phyloP scores from a whole-genome alignment of 1,140 invertebrate species.

The Drosophila fuyamai region DNA sequence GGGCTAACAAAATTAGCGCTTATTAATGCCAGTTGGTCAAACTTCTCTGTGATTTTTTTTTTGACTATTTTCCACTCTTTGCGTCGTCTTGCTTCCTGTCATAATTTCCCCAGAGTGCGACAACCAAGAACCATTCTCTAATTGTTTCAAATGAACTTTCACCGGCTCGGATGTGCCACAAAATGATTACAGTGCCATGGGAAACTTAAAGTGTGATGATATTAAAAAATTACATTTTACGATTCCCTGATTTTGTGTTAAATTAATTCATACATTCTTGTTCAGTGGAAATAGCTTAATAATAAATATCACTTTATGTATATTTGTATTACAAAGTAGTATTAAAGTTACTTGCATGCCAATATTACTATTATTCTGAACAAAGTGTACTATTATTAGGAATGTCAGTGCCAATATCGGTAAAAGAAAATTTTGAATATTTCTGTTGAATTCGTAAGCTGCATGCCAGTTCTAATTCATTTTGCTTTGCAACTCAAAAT shows the following conservation, averaged over 20 bases:
- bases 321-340: too few species aligned
- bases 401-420: neutral
- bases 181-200: constrained; percentile 17
- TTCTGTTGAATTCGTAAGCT: constrained; percentile 1
- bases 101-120: constrained; percentile 68
- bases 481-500: constrained; percentile 39
- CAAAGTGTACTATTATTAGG: neutral
- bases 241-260: too few species aligned
- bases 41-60: constrained; percentile 53
- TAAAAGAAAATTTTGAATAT: neutral
- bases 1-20: constrained; percentile 79
- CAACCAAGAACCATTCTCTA: constrained; percentile 52
- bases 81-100: constrained; percentile 30
- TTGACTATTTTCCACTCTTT: constrained; percentile 27
- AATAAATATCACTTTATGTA: too few species aligned
- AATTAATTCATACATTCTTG: too few species aligned
- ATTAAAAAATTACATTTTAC: neutral
- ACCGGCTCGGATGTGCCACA: constrained; percentile 48
- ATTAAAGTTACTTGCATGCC: neutral
- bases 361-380: neutral
- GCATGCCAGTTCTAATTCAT: constrained; percentile 10
- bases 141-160: constrained; percentile 76
- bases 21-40: constrained; percentile 81
- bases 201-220: neutral
- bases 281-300: too few species aligned